Evolutionary conservation across 2,888 invertebrate species (phyloP).

Genomic region (Eueremaeus valkanovi): DNA sequence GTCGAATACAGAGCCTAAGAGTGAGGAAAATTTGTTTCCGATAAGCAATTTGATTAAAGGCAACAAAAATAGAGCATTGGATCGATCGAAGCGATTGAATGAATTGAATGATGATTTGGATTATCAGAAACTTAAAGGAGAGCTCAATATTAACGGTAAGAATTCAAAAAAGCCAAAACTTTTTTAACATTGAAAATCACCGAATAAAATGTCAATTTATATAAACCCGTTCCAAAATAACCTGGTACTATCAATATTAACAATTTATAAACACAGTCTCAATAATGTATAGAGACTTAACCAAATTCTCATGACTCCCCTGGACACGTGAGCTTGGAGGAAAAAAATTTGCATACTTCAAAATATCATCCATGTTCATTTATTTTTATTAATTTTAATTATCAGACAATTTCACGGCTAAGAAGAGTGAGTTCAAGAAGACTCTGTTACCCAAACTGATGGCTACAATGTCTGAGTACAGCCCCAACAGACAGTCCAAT

Average conservation of each 20-base stretch:
- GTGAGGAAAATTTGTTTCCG: not conserved
- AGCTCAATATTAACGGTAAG: constrained; percentile 15
- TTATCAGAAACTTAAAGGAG: too few species aligned
- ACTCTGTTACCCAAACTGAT: not conserved
- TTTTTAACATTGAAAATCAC: not conserved
- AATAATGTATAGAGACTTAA: too few species aligned
- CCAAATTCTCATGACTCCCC: too few species aligned
- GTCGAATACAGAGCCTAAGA: not conserved
- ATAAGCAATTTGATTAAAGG: not conserved
- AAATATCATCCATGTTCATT: too few species aligned
- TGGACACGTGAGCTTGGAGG: too few species aligned
- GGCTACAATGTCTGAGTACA: too few species aligned
- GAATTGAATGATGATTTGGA: not conserved
- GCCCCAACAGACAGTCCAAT: not conserved
- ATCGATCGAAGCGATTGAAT: too few species aligned
- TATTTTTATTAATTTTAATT: not conserved
- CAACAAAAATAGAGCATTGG: not conserved
- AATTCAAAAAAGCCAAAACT: not conserved
- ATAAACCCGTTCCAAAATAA: too few species aligned
- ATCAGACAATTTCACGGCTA: not conserved
- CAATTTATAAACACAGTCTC: too few species aligned
- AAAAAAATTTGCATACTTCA: too few species aligned
- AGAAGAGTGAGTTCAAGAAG: not conserved
- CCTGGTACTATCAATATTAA: too few species aligned
- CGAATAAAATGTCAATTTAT: too few species aligned